A percentile compares a stretch with the other conserved stretches of the same genome.
These are phyloP conservation scores for Pseudotriccus pelzelni DNA, from an alignment of 2,797 vertebrate genomes.

Conservation along the genomic window DNA sequence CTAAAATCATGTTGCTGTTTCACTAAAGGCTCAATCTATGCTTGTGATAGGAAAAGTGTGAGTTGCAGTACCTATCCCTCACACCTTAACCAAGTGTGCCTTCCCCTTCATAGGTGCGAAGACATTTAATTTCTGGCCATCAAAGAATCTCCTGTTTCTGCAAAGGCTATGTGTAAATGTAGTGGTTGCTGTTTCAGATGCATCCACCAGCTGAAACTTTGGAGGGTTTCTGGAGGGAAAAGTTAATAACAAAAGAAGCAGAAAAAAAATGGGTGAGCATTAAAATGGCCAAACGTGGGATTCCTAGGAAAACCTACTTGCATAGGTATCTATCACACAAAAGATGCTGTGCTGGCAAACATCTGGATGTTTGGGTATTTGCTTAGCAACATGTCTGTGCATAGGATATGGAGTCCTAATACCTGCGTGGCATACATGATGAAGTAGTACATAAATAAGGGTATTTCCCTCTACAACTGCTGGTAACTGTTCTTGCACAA, in stretches of 20 bases:
- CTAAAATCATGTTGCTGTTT: neutral
- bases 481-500: neutral
- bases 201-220: neutral
- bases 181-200: neutral
- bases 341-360: neutral
- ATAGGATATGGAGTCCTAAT: too few species aligned
- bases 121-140: neutral
- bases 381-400: neutral
- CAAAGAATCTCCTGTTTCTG: neutral
- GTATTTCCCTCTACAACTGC: neutral
- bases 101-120: neutral
- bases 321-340: neutral
- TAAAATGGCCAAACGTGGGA: neutral
- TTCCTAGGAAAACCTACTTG: neutral
- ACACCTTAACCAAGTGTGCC: neutral
- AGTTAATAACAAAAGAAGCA: neutral
- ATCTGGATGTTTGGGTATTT: neutral
- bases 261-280: neutral
- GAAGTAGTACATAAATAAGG: neutral
- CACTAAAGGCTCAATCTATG: neutral
- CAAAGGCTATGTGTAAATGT: neutral
- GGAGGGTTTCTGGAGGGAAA: neutral
- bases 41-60: neutral
- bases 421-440: neutral
- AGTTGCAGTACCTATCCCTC: neutral